Percentiles rank a stretch among this genome's conserved stretches.
Conservation (phyloP, 2,113 vertebrate genomes). For the Morone chrysops region DNA sequence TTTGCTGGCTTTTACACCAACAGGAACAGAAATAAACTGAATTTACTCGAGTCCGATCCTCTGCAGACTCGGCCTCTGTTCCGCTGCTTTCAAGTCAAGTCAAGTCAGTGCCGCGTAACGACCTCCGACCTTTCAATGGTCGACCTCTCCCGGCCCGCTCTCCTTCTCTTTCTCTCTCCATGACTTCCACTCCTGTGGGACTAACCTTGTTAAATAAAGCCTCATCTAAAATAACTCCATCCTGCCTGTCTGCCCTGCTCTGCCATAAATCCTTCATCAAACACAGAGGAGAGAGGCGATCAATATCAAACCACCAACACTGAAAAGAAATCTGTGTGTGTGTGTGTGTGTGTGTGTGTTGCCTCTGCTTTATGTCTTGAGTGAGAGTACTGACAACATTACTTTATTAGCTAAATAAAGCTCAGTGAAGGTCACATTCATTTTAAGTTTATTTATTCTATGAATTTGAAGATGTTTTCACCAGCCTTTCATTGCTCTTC, state of each 20-base stretch:
- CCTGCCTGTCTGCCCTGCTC: conserved; percentile 50
- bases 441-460: neutral
- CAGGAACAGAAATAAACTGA: conserved; percentile 13
- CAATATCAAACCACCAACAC: conserved; percentile 54
- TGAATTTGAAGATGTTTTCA: neutral
- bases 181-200: conserved; percentile 41
- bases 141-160: neutral
- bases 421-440: conserved; percentile 25
- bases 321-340: neutral
- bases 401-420: conserved; percentile 34
- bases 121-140: conserved; percentile 54
- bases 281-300: conserved; percentile 52
- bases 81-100: conserved; percentile 19
- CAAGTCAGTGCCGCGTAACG: conserved; percentile 9
- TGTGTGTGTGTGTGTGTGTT: conserved; percentile 30
- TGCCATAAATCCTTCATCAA: conserved; percentile 65
- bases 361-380: neutral
- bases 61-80: neutral
- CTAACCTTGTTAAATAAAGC: conserved; percentile 72
- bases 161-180: neutral
- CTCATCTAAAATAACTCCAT: conserved; percentile 68
- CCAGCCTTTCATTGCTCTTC: neutral
- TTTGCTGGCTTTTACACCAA: too few relatives aligned
- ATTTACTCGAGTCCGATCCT: conserved; percentile 3
- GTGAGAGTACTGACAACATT: neutral